Conservation (phyloP, 2,113 vertebrate species). For the Macquaria ambigua region DNA sequence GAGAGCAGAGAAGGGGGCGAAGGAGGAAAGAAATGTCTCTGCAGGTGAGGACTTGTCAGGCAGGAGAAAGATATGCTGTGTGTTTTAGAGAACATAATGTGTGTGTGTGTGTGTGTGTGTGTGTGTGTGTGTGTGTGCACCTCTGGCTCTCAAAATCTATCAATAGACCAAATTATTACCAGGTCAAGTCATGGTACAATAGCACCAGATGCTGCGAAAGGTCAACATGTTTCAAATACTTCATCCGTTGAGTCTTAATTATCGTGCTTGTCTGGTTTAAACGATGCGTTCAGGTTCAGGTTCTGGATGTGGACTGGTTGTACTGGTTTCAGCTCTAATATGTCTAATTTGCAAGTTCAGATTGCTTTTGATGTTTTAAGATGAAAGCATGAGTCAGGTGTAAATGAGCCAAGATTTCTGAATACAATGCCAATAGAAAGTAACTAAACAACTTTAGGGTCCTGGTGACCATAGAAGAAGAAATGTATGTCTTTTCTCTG, state of each 20-base stretch:
- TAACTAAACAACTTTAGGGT: not conserved
- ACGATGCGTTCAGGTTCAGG: not conserved
- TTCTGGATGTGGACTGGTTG: conserved; percentile 31
- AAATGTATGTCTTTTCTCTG: not conserved
- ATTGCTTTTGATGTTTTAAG: conserved; percentile 16
- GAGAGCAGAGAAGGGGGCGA: not conserved
- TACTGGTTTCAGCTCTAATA: conserved; percentile 43
- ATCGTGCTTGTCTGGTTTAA: not conserved
- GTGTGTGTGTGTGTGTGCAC: not conserved
- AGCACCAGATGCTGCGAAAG: not conserved
- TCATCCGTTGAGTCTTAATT: conserved; percentile 4
- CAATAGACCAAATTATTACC: not conserved
- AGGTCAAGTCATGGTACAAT: not conserved
- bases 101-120: not conserved
- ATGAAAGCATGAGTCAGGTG: conserved; percentile 41
- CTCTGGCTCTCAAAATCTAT: conserved; percentile 5
- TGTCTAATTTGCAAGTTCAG: conserved; percentile 1
- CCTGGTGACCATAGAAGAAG: not conserved
- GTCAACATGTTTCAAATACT: conserved; percentile 27
- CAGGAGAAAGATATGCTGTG: conserved; percentile 7
- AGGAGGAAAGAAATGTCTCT: conserved; percentile 16
- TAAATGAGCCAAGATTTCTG: not conserved
- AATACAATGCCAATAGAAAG: not conserved
- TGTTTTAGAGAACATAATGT: conserved; percentile 12
- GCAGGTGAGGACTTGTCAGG: conserved; percentile 51